phyloP scores from a whole-genome alignment of 2,113 vertebrate genomes.

The Eurystomus gularis region DNA sequence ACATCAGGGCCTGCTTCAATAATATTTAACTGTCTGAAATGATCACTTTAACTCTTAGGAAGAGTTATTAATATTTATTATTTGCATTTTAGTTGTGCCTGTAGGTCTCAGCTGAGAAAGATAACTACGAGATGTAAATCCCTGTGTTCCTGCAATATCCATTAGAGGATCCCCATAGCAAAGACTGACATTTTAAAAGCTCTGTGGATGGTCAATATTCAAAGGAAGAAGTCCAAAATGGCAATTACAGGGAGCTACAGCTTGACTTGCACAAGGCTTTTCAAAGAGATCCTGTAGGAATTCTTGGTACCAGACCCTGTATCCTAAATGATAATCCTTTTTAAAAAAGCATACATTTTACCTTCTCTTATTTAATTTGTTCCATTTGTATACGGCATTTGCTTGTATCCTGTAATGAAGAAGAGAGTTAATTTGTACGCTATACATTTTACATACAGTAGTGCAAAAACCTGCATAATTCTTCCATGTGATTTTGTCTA shows the following conservation, averaged over 20 bases:
- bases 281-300: neutral
- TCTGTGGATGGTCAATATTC: neutral
- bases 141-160: neutral
- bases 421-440: neutral
- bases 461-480: neutral
- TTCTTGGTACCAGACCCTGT: neutral
- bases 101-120: conserved; percentile 7
- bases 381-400: neutral
- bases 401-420: neutral
- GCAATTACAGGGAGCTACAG: neutral
- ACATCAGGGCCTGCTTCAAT: neutral
- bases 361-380: neutral
- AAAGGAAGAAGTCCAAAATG: neutral
- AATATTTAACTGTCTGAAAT: conserved; percentile 30
- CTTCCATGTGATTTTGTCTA: neutral
- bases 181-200: neutral
- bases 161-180: neutral
- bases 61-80: conserved; percentile 50
- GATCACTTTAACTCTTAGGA: conserved; percentile 7
- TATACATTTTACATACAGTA: neutral
- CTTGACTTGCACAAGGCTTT: neutral
- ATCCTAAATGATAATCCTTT: neutral
- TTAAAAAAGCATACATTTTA: neutral
- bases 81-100: conserved; percentile 18
- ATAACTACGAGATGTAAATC: neutral